Percentiles rank a stretch among this genome's conserved stretches.
These are phyloP conservation scores for Pelecanus crispus DNA, from an alignment of 2,113 vertebrate species.

Conservation along the genomic window DNA sequence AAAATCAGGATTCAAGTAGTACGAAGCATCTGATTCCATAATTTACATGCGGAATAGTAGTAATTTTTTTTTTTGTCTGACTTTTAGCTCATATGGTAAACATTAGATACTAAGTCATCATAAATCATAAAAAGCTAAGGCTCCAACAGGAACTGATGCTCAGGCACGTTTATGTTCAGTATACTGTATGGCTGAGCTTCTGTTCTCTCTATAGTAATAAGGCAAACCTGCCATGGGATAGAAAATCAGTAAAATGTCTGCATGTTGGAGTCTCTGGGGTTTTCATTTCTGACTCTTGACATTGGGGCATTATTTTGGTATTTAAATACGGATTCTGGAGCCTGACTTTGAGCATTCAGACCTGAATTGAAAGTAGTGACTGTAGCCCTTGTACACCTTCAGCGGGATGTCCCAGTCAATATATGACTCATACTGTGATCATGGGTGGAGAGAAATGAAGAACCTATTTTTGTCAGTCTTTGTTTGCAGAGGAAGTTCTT, in stretches of 20 bases:
- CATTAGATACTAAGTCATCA: background rate
- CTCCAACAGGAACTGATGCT: background rate
- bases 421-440: background rate
- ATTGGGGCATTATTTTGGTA: accelerated
- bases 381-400: background rate
- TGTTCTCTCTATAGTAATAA: background rate
- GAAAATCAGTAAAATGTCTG: background rate
- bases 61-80: background rate
- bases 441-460: background rate
- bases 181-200: background rate
- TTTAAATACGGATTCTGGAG: background rate
- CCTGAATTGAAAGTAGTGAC: background rate
- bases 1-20: background rate
- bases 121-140: background rate
- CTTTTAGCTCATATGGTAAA: background rate
- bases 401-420: background rate
- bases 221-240: background rate
- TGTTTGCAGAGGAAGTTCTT: background rate
- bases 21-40: background rate
- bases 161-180: background rate
- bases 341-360: background rate
- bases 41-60: background rate
- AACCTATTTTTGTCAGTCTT: background rate
- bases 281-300: background rate
- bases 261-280: background rate